Conservation (phyloP, 1,140 invertebrate species). For the Hylyphantes graminicola region DNA sequence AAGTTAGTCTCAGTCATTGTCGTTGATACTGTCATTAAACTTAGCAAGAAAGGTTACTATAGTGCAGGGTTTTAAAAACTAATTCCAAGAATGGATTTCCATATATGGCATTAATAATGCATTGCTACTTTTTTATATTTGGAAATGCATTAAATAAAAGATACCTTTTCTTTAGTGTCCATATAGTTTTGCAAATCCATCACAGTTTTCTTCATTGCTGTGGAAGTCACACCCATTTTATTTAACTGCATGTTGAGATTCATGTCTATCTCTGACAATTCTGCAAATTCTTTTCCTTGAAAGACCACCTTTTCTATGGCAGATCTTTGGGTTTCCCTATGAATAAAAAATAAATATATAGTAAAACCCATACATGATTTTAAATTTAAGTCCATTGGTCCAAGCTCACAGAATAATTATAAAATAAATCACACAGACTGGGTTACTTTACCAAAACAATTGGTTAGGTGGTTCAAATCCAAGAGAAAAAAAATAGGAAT, state of each 20-base stretch:
- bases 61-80: too few relatives aligned
- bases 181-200: neutral
- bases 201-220: neutral
- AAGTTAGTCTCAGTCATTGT: too few relatives aligned
- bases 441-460: neutral
- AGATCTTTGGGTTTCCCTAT: neutral
- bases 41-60: too few relatives aligned
- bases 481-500: too few relatives aligned
- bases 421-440: neutral
- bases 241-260: neutral
- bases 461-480: too few relatives aligned
- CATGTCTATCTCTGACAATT: neutral
- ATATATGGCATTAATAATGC: too few relatives aligned
- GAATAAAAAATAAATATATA: neutral
- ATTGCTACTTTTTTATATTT: neutral
- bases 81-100: too few relatives aligned
- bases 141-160: neutral
- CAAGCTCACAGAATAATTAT: neutral
- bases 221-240: neutral
- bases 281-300: constrained; percentile 11
- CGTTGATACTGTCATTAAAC: too few relatives aligned
- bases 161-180: constrained; percentile 2
- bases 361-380: neutral
- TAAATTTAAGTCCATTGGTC: neutral
- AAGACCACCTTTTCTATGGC: neutral